These are phyloP conservation scores for Arion vulgaris DNA, from an alignment of 1,140 invertebrate species.

Conservation along the genomic window DNA sequence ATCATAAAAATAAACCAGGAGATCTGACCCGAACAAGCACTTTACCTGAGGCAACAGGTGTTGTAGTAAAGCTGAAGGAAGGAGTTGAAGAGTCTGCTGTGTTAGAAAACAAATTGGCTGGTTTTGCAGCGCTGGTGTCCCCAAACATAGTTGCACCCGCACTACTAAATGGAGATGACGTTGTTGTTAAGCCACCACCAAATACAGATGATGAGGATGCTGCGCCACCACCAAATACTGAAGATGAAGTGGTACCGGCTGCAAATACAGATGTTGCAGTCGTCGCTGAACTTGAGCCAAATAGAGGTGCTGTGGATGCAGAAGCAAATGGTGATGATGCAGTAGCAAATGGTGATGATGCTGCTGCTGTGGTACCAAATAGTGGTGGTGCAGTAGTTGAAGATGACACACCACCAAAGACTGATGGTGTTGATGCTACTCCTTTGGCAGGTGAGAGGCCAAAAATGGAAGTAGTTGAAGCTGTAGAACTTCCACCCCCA, in stretches of 20 bases:
- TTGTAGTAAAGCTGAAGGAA: not conserved
- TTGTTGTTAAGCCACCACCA: not conserved
- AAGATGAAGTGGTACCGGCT: not conserved
- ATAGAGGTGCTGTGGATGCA: not conserved
- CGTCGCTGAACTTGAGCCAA: constrained; percentile 14
- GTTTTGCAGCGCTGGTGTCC: not conserved
- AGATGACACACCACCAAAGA: constrained; percentile 14
- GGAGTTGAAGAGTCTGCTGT: not conserved
- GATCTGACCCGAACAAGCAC: no score
- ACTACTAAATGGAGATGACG: not conserved
- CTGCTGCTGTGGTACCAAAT: not conserved
- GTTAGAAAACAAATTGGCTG: not conserved
- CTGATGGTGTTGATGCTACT: not conserved
- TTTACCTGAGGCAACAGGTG: not conserved
- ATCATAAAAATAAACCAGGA: no score
- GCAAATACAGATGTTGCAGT: not conserved
- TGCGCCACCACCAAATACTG: constrained; percentile 5
- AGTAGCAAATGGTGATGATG: not conserved
- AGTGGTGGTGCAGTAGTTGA: constrained; percentile 1
- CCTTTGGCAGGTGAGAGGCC: not conserved
- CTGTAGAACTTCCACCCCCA: not conserved
- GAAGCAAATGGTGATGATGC: not conserved
- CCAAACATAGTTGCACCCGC: not conserved
- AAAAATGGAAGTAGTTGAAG: not conserved
- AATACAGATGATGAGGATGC: constrained; percentile 24